phyloP scores from a whole-genome alignment of 2,113 vertebrate species.

The Tichodroma muraria region DNA sequence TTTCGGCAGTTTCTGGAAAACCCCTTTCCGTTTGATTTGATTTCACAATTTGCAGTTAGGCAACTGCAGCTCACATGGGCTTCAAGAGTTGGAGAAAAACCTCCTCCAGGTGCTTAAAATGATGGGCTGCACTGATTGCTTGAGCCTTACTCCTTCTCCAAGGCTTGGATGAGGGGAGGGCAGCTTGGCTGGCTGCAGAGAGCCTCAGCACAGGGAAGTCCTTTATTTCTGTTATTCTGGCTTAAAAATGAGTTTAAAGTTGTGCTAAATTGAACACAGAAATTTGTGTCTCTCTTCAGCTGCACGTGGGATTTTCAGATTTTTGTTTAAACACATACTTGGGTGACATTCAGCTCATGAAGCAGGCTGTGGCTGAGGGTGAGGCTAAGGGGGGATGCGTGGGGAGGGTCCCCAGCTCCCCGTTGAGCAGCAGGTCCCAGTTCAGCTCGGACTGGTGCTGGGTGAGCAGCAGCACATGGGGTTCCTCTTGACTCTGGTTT shows the following conservation, averaged over 20 bases:
- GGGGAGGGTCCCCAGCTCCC: not conserved
- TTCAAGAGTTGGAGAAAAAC: not conserved
- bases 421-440: rapidly evolving
- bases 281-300: not conserved
- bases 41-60: not conserved
- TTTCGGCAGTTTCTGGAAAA: not conserved
- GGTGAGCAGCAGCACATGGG: not conserved
- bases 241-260: not conserved
- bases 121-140: not conserved
- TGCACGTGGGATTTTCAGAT: rapidly evolving
- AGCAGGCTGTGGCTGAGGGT: not conserved
- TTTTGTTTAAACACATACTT: not conserved
- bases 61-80: not conserved
- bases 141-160: not conserved
- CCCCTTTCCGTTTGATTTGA: not conserved
- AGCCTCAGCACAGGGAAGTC: not conserved
- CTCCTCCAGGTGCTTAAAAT: not conserved
- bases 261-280: rapidly evolving
- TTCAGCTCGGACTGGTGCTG: not conserved
- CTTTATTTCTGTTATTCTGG: not conserved
- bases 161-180: not conserved
- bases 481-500: not conserved
- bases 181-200: not conserved
- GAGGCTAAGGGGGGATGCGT: not conserved
- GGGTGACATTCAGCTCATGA: not conserved